Evolutionary conservation across 2,113 vertebrate species (phyloP).

Genomic region (Myxocyprinus asiaticus): DNA sequence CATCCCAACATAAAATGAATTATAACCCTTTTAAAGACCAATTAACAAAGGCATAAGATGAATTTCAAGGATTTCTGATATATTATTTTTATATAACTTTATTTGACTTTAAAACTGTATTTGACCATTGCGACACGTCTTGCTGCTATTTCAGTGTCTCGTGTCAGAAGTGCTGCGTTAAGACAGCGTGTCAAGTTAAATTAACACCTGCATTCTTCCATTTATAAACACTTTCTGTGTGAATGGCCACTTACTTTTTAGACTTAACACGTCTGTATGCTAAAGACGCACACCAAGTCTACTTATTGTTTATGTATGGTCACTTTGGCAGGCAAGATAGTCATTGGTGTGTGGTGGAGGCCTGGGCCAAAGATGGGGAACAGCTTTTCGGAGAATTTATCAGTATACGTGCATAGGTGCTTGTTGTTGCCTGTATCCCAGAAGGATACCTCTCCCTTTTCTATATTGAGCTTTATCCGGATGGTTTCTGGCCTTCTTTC

Average conservation of each 20-base stretch:
- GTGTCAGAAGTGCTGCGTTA: too few species aligned
- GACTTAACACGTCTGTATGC: neutral
- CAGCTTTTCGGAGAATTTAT: slow-evolving; percentile 67
- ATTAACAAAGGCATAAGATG: too few species aligned
- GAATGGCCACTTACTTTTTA: too few species aligned
- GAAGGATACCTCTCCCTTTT: slow-evolving; percentile 73
- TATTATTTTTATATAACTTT: too few species aligned
- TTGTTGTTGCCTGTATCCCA: slow-evolving; percentile 58
- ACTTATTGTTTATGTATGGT: slow-evolving; percentile 59
- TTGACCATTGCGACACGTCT: too few species aligned
- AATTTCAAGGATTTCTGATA: too few species aligned
- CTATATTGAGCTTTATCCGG: slow-evolving; percentile 69
- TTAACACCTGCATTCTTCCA: too few species aligned
- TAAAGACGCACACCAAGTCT: neutral
- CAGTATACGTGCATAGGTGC: slow-evolving; percentile 69
- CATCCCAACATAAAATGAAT: too few species aligned
- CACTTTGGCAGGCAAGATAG: slow-evolving; percentile 63
- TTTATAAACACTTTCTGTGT: neutral
- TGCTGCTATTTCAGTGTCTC: too few species aligned
- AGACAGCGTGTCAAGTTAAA: too few species aligned
- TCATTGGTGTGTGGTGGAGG: slow-evolving; percentile 65
- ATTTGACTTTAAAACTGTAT: too few species aligned
- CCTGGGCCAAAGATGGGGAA: slow-evolving; percentile 80
- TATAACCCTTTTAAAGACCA: too few species aligned
- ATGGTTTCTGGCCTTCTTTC: slow-evolving; percentile 59